A percentile compares a stretch with the other conserved stretches of the same genome.
These are phyloP conservation scores for Alsophila aescularia DNA, from an alignment of 2,888 invertebrate species.

Conservation along the genomic window DNA sequence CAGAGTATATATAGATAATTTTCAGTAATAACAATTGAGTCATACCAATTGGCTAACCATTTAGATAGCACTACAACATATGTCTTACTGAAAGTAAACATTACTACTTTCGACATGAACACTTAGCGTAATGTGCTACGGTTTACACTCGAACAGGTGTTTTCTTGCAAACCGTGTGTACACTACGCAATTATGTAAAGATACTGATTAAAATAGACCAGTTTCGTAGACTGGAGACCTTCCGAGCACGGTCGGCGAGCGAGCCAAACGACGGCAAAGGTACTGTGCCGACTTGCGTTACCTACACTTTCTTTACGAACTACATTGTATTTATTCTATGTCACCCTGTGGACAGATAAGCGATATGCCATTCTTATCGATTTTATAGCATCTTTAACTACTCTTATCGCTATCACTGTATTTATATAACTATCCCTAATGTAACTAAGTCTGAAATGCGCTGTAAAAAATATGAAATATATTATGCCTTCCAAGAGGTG, in stretches of 20 bases:
- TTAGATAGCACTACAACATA: constrained; percentile 1
- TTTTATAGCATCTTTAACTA: too few species aligned
- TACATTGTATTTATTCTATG: too few species aligned
- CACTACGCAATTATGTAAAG: background rate
- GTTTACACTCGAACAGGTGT: constrained; percentile 14
- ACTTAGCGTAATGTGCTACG: constrained; percentile 7
- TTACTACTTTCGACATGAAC: constrained; percentile 7
- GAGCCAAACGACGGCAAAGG: background rate
- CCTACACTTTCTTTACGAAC: too few species aligned
- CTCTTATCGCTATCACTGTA: too few species aligned
- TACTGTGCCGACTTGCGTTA: too few species aligned
- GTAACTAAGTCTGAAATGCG: too few species aligned
- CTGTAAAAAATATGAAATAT: too few species aligned
- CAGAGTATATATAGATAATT: too few species aligned
- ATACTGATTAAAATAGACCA: constrained; percentile 2
- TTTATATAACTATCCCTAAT: too few species aligned
- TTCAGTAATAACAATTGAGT: background rate
- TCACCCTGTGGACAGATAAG: too few species aligned
- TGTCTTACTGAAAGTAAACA: constrained; percentile 7
- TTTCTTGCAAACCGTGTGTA: constrained; percentile 6
- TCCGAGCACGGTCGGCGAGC: background rate
- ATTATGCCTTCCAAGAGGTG: too few species aligned
- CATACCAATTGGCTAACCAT: constrained; percentile 1
- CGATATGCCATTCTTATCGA: too few species aligned
- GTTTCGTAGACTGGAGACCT: background rate